These are phyloP conservation scores for Iselma pallidipennis DNA, from an alignment of 2,888 invertebrate species.

Conservation along the genomic window DNA sequence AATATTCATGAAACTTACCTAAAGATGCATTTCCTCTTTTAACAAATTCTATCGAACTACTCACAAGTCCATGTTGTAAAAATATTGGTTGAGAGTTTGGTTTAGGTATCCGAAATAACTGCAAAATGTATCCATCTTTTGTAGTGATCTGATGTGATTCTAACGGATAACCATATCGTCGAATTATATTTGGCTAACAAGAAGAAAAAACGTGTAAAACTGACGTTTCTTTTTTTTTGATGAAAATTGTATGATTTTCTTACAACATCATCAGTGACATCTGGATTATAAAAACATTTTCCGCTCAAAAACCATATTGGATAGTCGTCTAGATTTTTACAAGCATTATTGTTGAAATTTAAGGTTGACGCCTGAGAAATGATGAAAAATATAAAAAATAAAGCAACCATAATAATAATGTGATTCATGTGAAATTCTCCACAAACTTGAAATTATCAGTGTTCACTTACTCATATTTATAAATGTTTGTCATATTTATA, in stretches of 20 bases:
- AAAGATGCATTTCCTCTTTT: constrained; percentile 32
- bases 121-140: constrained; percentile 78
- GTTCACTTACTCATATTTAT: too few relatives aligned
- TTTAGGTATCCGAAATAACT: constrained; percentile 40
- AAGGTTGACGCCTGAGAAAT: not conserved
- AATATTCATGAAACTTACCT: constrained; percentile 23
- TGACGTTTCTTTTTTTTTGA: too few relatives aligned
- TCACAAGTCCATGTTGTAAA: constrained; percentile 34
- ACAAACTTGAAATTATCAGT: too few relatives aligned
- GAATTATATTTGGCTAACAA: constrained; percentile 55
- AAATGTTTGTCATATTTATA: too few relatives aligned
- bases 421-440: too few relatives aligned
- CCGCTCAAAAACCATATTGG: not conserved
- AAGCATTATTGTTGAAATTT: not conserved
- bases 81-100: constrained; percentile 28
- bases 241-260: not conserved
- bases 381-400: not conserved
- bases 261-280: not conserved
- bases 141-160: constrained; percentile 72
- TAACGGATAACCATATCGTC: constrained; percentile 64
- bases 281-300: not conserved
- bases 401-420: not conserved
- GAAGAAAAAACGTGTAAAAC: too few relatives aligned
- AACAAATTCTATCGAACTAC: constrained; percentile 32
- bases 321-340: not conserved